Conservation (phyloP, 2,888 invertebrate genomes). For the Unio pictorum region DNA sequence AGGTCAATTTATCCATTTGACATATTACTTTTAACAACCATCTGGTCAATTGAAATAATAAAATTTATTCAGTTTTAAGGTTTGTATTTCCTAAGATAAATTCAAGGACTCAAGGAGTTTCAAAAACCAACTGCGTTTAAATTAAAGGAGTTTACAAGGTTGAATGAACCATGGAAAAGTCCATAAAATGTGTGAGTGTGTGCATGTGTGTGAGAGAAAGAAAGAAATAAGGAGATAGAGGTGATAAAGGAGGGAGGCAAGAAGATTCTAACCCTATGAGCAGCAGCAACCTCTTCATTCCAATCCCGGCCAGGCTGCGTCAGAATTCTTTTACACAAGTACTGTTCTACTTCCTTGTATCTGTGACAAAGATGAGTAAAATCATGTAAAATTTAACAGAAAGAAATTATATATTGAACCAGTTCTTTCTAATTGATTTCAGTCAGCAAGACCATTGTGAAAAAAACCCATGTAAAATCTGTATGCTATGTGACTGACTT, state of each 20-base stretch:
- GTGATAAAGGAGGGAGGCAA: neutral
- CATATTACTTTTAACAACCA: too few relatives aligned
- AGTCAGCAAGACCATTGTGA: too few relatives aligned
- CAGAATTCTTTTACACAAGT: constrained; percentile 75
- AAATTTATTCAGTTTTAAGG: too few relatives aligned
- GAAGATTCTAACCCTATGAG: constrained; percentile 67
- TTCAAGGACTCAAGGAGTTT: too few relatives aligned
- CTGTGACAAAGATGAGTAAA: constrained; percentile 33
- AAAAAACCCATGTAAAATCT: too few relatives aligned
- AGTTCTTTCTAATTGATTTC: too few relatives aligned
- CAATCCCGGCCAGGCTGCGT: constrained; percentile 67
- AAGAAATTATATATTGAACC: too few relatives aligned
- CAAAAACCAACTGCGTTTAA: neutral
- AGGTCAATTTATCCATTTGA: too few relatives aligned
- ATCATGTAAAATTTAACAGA: neutral
- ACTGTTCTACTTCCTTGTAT: constrained; percentile 92
- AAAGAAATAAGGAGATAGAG: neutral
- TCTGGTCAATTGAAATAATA: too few relatives aligned
- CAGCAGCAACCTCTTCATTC: constrained; percentile 69
- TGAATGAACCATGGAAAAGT: neutral
- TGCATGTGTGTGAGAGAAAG: neutral
- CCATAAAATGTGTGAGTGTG: neutral
- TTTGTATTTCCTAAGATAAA: too few relatives aligned
- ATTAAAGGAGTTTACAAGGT: neutral
- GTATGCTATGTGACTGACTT: too few relatives aligned